Base-by-base conservation (phyloP, 2,797 vertebrate genomes). In the Mallotus villosus region DNA sequence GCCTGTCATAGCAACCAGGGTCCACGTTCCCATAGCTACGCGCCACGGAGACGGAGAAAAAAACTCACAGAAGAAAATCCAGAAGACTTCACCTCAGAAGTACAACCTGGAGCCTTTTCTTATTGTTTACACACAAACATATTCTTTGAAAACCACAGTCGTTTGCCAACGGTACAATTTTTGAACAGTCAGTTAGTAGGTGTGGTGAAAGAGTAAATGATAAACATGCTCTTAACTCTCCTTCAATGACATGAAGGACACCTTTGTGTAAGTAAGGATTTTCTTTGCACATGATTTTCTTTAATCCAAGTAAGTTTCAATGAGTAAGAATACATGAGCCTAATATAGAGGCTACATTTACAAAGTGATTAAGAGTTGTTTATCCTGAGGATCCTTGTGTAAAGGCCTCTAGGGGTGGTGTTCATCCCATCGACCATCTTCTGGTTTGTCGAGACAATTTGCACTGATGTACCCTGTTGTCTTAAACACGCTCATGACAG, bases 391-490 rank as follows among this genome's bases (percentile, higher is more conserved):
- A 24, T n/a, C 27, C 5, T 79, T 34, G 79, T 34, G 32, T 34
- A 7, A 34, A 34, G 27, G 27, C 27, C 27, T 29, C 27, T 29
- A 29, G 27, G 3, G 27, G 27, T 29, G 27, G 3, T 5, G 27
- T 29, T 34, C 32, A 34, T 34, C 32, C 8, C 32, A 46, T 46
- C 41, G 9, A 8, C 11, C 41, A 46, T 46, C 41, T 46, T 46
- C 41, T 46, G 41, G 41, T 46, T 46, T 22, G 29, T 21, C 24
- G 8, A 72, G 71, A 83, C 74, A 59, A 81, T 86, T 91, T 91
- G 89, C 90, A 91, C 90, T 88, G 80, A 86, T 77, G 75, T 84
- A 79, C 85, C 85, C 22, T 70, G 9, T 77, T 87, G 86, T 88
- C 80, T 90, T 88, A 84, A 85, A 77, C 72, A 49, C 4, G 49